These are phyloP conservation scores for Hemibagrus wyckioides DNA, from an alignment of 2,113 vertebrate species.

Conservation along the genomic window DNA sequence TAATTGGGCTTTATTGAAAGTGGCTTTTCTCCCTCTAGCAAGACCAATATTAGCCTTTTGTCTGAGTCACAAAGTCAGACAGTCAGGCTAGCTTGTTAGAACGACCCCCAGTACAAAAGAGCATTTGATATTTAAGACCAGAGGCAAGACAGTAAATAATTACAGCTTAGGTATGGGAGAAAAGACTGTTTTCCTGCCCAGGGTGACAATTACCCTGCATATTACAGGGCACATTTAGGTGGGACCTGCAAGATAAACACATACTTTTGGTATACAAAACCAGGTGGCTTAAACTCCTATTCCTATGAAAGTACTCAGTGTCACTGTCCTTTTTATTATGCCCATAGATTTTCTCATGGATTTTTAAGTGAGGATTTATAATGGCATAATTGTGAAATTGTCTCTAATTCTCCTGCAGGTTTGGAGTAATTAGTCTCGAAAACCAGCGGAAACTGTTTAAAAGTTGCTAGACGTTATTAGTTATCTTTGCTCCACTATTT, in stretches of 20 bases:
- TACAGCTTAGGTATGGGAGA: constrained; percentile 63
- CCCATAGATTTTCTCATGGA: neutral
- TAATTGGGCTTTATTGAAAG: constrained; percentile 44
- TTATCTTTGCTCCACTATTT: no score
- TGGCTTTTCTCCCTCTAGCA: constrained; percentile 38
- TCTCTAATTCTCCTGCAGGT: neutral
- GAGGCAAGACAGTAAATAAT: constrained; percentile 70
- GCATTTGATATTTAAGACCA: constrained; percentile 73
- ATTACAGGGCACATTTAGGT: constrained; percentile 64
- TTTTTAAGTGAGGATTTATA: neutral
- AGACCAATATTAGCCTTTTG: constrained; percentile 36
- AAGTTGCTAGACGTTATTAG: neutral
- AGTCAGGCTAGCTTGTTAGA: constrained; percentile 48
- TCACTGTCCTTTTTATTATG: neutral
- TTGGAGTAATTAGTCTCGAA: neutral
- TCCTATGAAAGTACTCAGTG: neutral
- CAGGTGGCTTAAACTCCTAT: constrained; percentile 44
- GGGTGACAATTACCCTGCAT: constrained; percentile 68
- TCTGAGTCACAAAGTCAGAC: constrained; percentile 48
- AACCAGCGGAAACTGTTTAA: neutral
- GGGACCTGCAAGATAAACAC: constrained; percentile 52
- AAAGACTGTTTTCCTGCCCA: constrained; percentile 59
- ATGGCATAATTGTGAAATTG: neutral
- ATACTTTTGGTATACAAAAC: constrained; percentile 52
- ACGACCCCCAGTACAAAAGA: constrained; percentile 61